A percentile compares a stretch with the other conserved stretches of the same genome.
Conservation (phyloP, 2,797 vertebrate genomes). For the Synaphobranchus kaupii region DNA sequence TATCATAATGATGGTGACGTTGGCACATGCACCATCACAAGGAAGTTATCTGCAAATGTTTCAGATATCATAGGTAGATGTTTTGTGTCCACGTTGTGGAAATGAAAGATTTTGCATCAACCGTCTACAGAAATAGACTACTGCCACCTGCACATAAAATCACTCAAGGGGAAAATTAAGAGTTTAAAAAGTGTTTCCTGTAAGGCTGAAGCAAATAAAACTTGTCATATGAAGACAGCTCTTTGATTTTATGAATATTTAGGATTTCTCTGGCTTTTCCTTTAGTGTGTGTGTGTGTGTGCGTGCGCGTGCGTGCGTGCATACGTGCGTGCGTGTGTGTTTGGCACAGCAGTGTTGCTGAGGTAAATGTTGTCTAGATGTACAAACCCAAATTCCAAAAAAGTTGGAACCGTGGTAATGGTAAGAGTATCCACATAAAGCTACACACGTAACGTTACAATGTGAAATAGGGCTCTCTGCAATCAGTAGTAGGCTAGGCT, state of each 20-base stretch:
- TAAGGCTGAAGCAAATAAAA: not conserved
- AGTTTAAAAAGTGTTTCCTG: not conserved
- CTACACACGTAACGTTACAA: no score
- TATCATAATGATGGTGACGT: not conserved
- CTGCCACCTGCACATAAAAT: constrained; percentile 4
- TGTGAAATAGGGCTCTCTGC: no score
- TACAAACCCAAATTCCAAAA: no score
- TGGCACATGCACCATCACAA: not conserved
- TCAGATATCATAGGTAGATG: not conserved
- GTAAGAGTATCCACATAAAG: no score
- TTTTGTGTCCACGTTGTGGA: not conserved
- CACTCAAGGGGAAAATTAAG: constrained; percentile 4
- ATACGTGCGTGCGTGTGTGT: not conserved
- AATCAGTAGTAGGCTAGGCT: no score
- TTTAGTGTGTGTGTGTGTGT: not conserved
- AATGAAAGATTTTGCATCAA: constrained; percentile 15
- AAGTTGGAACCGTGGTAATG: no score
- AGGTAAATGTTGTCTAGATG: not conserved
- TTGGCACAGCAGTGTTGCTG: not conserved
- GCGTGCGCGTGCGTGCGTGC: not conserved
- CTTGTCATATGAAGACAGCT: not conserved
- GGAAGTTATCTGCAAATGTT: not conserved
- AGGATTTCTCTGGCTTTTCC: not conserved
- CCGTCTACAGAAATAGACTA: not conserved
- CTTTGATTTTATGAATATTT: not conserved